Evolutionary conservation across 2,888 invertebrate genomes (phyloP), one percentile per base, ranked within the genome.

Genomic region (Atethmia centrago): DNA sequence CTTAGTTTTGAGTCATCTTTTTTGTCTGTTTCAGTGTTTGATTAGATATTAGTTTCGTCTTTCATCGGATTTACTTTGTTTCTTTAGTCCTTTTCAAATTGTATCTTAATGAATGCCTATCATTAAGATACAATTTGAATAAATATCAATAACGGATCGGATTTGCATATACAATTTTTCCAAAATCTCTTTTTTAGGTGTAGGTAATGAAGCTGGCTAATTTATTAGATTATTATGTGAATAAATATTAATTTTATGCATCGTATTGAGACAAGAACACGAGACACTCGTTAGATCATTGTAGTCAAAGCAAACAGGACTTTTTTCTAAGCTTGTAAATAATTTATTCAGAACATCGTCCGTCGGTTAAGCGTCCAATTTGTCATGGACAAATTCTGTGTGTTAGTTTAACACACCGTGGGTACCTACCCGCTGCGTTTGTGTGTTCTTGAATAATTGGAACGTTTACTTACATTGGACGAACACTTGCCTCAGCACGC

Each of bases 321-420:
- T 25, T 88, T 88, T 90, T 91, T 92, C 90, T 89, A 82, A 84
- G 84, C 87, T 88, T 86, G 87, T 90, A 88, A 86, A 89, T 93
- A 93, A 94, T 93, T 90, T 93, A 94, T 94, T 92, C 92, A 89
- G 90, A 90, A 89, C 91, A 87, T 85, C 90, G 91, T 87, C 87
- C 88, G 90, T 82, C 87, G 89, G 89, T 89, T 92, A 91, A 92
- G 90, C 91, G 91, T 83, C 88, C 92, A 92, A 94, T 94, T 94
- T 94, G 94, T 94, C 93, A 93, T 88, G 93, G 92, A 90, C 91
- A 92, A 92, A 90, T 91, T 93, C 90, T 92, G 89, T 93, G 90
- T 92, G 79, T 87, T 93, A 90, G 91, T 90, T 91, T 89, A 86
- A 92, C 90, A 82, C 80, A 87, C 87, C 86, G 87, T 78, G 77